These are phyloP conservation scores for Myzus persicae DNA, from an alignment of 1,140 invertebrate species.

Conservation along the genomic window DNA sequence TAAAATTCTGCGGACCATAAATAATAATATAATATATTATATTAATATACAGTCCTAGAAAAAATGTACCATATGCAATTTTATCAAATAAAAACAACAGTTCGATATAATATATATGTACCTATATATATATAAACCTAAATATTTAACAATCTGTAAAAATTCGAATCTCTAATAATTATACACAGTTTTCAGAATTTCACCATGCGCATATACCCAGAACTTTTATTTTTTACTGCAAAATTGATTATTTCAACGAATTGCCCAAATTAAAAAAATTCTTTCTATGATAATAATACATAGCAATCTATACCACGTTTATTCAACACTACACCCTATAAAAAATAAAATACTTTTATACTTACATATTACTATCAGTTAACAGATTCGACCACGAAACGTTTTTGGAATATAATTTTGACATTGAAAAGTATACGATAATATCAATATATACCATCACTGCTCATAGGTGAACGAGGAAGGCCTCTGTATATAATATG, in stretches of 20 bases:
- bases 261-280: background rate
- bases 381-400: background rate
- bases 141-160: background rate
- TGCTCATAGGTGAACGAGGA: background rate
- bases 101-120: background rate
- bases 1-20: background rate
- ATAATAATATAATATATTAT: background rate
- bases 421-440: background rate
- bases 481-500: background rate
- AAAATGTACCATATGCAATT: background rate
- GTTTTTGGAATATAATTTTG: background rate
- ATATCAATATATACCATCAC: background rate
- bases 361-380: background rate
- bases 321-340: background rate
- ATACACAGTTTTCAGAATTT: background rate
- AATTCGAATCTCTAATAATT: background rate
- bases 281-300: background rate
- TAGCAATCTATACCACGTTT: background rate
- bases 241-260: background rate
- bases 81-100: background rate
- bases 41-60: background rate
- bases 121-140: background rate
- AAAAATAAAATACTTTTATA: background rate
- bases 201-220: background rate
- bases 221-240: background rate